Evolutionary conservation across 2,113 vertebrate species (phyloP).

Genomic region (Hemiprocne comata): DNA sequence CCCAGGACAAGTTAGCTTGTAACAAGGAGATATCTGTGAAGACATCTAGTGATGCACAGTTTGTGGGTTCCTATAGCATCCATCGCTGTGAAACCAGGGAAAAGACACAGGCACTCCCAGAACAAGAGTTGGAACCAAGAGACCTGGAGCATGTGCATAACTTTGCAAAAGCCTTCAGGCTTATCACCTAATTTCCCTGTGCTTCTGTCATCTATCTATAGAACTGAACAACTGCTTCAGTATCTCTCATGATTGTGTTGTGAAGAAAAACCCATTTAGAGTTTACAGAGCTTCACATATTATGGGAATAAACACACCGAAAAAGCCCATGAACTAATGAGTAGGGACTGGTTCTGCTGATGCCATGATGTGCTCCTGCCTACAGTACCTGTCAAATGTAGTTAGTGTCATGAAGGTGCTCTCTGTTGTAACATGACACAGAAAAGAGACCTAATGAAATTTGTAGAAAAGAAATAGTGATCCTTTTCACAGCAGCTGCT

Average conservation of each 20-base stretch:
- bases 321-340: constrained; percentile 8
- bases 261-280: background rate
- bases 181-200: background rate
- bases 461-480: background rate
- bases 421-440: background rate
- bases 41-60: background rate
- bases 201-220: background rate
- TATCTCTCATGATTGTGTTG: background rate
- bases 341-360: background rate
- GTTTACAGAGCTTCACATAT: background rate
- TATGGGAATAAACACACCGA: background rate
- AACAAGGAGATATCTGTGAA: background rate
- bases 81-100: background rate
- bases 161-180: background rate
- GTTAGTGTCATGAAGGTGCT: background rate
- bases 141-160: background rate
- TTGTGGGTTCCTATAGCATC: background rate
- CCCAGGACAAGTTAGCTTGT: background rate
- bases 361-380: background rate
- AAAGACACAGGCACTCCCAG: background rate
- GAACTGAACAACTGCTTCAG: background rate
- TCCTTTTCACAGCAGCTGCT: background rate
- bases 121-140: background rate
- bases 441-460: background rate
- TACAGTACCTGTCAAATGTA: background rate